phyloP scores from a whole-genome alignment of 2,113 vertebrate species.

The Callopanchax toddi region DNA sequence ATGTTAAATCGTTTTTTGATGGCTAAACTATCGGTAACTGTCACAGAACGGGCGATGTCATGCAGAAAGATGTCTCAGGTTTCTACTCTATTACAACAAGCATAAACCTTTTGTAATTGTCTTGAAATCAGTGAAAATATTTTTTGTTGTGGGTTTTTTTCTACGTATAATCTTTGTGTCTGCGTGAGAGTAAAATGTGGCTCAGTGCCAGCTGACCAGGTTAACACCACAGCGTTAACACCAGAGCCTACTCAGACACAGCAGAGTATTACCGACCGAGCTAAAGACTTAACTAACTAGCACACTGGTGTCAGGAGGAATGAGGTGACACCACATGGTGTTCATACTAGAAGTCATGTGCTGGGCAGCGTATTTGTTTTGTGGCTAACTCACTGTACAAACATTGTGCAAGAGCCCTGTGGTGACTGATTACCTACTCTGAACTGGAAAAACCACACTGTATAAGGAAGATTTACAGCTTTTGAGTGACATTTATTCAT shows the following conservation, averaged over 20 bases:
- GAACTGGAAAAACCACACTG: slow-evolving; percentile 37
- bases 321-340: slow-evolving; percentile 44
- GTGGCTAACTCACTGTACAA: slow-evolving; percentile 25
- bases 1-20: too few relatives aligned
- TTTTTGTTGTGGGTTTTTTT: too few relatives aligned
- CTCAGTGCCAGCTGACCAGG: neutral
- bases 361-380: slow-evolving; percentile 51
- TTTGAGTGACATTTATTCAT: slow-evolving; percentile 1
- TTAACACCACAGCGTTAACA: slow-evolving; percentile 6
- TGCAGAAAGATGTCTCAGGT: neutral
- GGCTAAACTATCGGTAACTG: neutral
- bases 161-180: neutral
- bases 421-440: slow-evolving; percentile 41
- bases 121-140: neutral
- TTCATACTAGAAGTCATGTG: slow-evolving; percentile 61
- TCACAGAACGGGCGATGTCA: neutral
- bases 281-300: slow-evolving; percentile 23
- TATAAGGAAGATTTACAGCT: slow-evolving; percentile 3
- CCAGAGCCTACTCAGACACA: slow-evolving; percentile 1
- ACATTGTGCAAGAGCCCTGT: slow-evolving; percentile 41
- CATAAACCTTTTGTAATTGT: neutral
- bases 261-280: too few relatives aligned
- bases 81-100: neutral
- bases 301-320: slow-evolving; percentile 42
- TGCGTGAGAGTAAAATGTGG: neutral